Conservation (phyloP, 2,888 invertebrate species). For the Nasonia oneida region DNA sequence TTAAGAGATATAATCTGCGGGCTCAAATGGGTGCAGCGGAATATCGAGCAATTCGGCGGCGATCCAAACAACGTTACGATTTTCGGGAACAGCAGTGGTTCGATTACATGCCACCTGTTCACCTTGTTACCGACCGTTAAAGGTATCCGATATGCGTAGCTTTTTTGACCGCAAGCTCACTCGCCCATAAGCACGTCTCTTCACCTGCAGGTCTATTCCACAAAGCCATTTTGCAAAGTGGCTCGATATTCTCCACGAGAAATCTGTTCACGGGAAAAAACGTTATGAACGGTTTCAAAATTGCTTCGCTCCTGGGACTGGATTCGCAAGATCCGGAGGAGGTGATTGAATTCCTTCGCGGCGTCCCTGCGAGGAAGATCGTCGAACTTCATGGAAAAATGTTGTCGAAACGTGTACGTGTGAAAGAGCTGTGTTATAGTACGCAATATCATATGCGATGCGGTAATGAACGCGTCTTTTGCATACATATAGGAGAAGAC, state of each 20-base stretch:
- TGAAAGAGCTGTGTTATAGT: too few relatives aligned
- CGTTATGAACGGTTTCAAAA: slow-evolving; percentile 11
- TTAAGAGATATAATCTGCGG: slow-evolving; percentile 70
- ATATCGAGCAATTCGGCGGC: slow-evolving; percentile 71
- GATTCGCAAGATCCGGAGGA: slow-evolving; percentile 5
- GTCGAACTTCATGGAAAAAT: slow-evolving; percentile 3
- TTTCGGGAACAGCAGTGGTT: slow-evolving; percentile 70
- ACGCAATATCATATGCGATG: too few relatives aligned
- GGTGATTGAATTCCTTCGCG: slow-evolving; percentile 26
- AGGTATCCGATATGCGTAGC: slow-evolving; percentile 62
- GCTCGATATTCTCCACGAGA: neutral
- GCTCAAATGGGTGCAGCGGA: slow-evolving; percentile 70
- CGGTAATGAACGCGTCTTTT: neutral
- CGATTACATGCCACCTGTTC: slow-evolving; percentile 63
- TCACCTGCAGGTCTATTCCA: slow-evolving; percentile 58
- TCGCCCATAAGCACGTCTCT: neutral
- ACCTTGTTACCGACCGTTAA: slow-evolving; percentile 67
- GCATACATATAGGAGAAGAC: neutral
- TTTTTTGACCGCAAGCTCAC: neutral
- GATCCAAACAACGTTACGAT: slow-evolving; percentile 71
- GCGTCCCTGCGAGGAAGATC: slow-evolving; percentile 14
- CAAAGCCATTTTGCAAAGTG: slow-evolving; percentile 66
- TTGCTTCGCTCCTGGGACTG: slow-evolving; percentile 22
- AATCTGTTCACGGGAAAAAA: neutral
- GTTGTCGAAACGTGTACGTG: neutral